Base-by-base conservation (phyloP, 2,113 vertebrate genomes). In the Ceuthmochares aereus region DNA sequence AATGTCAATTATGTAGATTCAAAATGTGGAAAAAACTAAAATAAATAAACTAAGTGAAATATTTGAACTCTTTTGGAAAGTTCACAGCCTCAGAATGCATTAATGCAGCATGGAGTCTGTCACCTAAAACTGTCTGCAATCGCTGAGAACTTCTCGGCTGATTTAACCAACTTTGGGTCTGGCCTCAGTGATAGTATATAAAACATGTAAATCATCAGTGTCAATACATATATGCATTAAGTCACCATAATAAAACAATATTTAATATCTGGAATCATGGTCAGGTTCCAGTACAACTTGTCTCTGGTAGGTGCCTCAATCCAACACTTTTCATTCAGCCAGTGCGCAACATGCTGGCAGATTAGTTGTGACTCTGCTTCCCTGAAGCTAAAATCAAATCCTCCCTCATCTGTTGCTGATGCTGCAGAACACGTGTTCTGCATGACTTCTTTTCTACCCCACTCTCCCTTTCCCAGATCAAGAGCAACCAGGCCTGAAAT, bases 391-490 rank as follows among this genome's bases (percentile, higher is more conserved):
- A 78, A 87, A 80, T 47, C 63, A 93, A 83, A 91, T 60, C 56
- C 51, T 77, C 26, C 45, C 40, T 88, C 88, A 67, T 80, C 90
- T 84, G 76, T 59, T 91, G 92, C 87, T 86, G 87, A 91, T 74
- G 85, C 55, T 59, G 55, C 75, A 92, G 67, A 93, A 89, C 60
- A 72, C 40, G 78, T 83, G 85, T 88, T 93, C 85, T 88, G 82
- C 82, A 52, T 52, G 83, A 77, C 32, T 94, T 90, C 56, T 64
- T 58, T 77, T 42, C 56, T 73, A 7, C 21, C 22, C 5, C 6
- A 32, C 52, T 63, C 18, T 59, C 47, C 37, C 34, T 86, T 86
- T 86, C 87, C 42, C 67, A 88, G 67, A 63, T 90, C 85, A 74
- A 74, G 47, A 81, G 32, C 43, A 89, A 36, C 21, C 13, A 92